Base-by-base conservation (phyloP, 2,797 vertebrate species). In the Fundulus diaphanus region DNA sequence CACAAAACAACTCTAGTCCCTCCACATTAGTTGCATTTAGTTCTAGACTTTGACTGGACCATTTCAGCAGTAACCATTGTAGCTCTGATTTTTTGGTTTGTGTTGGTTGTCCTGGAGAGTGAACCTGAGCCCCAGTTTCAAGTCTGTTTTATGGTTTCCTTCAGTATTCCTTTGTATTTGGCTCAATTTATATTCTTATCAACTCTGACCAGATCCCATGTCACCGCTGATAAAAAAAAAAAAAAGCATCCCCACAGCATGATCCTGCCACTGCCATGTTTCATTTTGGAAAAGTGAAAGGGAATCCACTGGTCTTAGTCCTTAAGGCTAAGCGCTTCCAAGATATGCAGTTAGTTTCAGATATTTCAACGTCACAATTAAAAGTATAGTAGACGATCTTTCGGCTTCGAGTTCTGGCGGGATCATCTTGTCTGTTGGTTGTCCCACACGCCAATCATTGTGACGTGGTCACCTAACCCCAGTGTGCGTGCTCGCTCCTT, bases 21-120 rank as follows among this genome's bases (percentile, higher is more conserved):
- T 35, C 35, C 33, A 37, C 33, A 37, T 33, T 9, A 24, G 9
- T 24, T 63, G 9, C 20, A 37, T 37, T 24, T 37, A 35, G 20
- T 11, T 63, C 4, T 24, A 63, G 56, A 59, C 56, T 59, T 59
- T 59, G 56, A 59, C 29, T 59, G 33, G 56, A 59, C 56, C 56
- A 3, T 57, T 27, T 29, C 13, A 56, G 11, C 29, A 29, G 27
- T 11, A 35, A 22, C 31, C 31, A 3, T 7, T 61, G 20, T 0
- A 1, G 8, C 18, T 61, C 48, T 49, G 48, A 20, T 49, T 33
- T 22, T 8, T 22, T 12, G 49, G 7, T 51, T 33, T 7, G 29
- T 3, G 13, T 56, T 59, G 29, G n/a, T 59, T 18, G 29, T 31
- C 16, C 2, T 18, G 7, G 15, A 57, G 3, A 33, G 29, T 57